A percentile compares a stretch with the other conserved stretches of the same genome.
Conservation (phyloP, 1,140 invertebrate genomes). For the Drosophila ficusphila region DNA sequence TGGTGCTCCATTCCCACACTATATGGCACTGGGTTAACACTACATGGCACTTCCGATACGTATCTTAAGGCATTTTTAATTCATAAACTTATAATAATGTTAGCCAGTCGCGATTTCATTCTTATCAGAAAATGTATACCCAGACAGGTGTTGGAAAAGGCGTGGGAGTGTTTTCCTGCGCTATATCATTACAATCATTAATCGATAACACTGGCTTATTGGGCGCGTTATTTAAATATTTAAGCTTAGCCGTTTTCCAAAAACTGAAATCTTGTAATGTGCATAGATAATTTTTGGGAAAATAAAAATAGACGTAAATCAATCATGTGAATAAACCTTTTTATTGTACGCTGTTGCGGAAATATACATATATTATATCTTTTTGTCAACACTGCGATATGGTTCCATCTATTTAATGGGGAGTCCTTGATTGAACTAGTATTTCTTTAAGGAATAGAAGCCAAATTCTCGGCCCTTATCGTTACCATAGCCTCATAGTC, state of each 20-base stretch:
- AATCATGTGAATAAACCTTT: constrained; percentile 5
- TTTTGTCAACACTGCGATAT: constrained; percentile 43
- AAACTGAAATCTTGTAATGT: not conserved
- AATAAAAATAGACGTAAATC: no score
- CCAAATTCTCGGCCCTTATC: constrained; percentile 60
- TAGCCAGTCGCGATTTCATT: constrained; percentile 27
- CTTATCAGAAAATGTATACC: constrained; percentile 78
- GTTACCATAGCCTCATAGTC: constrained; percentile 76
- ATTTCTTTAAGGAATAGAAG: constrained; percentile 29
- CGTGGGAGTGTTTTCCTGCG: not conserved
- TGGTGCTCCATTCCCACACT: constrained; percentile 50
- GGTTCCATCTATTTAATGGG: constrained; percentile 9
- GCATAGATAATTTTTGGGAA: no score
- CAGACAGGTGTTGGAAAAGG: constrained; percentile 26
- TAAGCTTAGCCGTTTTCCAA: no score
- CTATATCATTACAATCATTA: not conserved
- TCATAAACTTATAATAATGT: constrained; percentile 31
- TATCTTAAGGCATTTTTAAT: constrained; percentile 70
- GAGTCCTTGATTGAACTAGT: constrained; percentile 42
- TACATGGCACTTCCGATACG: constrained; percentile 14
- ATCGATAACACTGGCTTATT: not conserved
- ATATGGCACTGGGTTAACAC: constrained; percentile 34
- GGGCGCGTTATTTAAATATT: not conserved
- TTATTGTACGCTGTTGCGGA: constrained; percentile 46
- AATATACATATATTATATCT: constrained; percentile 28